Evolutionary conservation across 1,140 invertebrate genomes (phyloP), one percentile per base, ranked within the genome.

Genomic region (Nephotettix cincticeps): DNA sequence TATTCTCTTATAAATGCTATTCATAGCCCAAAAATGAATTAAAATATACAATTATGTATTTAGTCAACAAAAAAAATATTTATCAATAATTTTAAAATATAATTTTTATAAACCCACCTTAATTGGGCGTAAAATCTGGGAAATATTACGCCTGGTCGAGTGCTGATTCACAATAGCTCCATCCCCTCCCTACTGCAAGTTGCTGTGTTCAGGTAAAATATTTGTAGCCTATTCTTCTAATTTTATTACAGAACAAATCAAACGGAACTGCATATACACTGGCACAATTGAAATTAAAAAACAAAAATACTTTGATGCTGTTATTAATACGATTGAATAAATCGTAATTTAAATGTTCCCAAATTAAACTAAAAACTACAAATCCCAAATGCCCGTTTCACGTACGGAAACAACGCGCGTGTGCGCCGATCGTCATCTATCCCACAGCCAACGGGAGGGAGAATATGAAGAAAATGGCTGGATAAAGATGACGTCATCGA

Each of bases 161-260:
- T 61, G 56, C 56, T 61, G 64, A 67, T 25, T 43, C 64, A 67
- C 64, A 67, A 67, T 67, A 64, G 32, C 40, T 67, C 32, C 19
- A 67, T 67, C 64, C 64, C 64, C 64, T 64, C 64, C 64, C 64
- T 67, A 9, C 64, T 21, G 40, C 64, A 43, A 45, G 64, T 40
- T 23, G 30, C 32, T 67, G 32, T 43, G 36, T 9, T 45, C 64
- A 45, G 11, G 30, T 27, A 67, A 67, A 45, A 67, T 67, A 45
- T 67, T 43, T 67, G n/a, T 21, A n/a, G n/a, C n/a, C n/a, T n/a
- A 4, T 19, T 51, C 19, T n/a, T 51, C 47, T 3, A 51, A 3
- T 6, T 51, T 19, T 11, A 19, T 51, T 3, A 51, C 19, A 4
- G n/a, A 19, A 3, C 4, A 51, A 51, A 36, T 6, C 32, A 36